A percentile compares a stretch with the other conserved stretches of the same genome.
Evolutionary conservation across 2,888 invertebrate species (phyloP).

Genomic region (Netelia melanura): DNA sequence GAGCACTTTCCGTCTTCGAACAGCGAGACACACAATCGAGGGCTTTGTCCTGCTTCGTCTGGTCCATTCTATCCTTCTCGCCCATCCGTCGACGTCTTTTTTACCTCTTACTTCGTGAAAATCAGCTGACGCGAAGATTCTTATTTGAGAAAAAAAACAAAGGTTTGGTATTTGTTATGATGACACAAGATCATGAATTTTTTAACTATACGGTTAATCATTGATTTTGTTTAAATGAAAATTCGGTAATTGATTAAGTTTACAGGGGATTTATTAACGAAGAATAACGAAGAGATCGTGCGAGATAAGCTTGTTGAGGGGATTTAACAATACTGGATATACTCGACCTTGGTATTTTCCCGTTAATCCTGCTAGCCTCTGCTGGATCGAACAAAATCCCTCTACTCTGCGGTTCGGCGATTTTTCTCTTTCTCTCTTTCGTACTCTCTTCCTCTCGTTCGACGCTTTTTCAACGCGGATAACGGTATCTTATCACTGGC

Average conservation of each 20-base stretch:
- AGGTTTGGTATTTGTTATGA: background rate
- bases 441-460: background rate
- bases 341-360: slow-evolving; percentile 5
- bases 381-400: slow-evolving; percentile 31
- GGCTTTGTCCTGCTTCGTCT: slow-evolving; percentile 35
- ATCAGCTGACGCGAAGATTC: slow-evolving; percentile 40
- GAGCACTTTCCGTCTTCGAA: slow-evolving; percentile 18
- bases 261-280: background rate
- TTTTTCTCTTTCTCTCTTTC: slow-evolving; percentile 11
- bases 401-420: background rate
- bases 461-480: background rate
- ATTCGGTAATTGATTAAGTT: background rate
- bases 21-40: slow-evolving; percentile 29
- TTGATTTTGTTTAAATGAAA: background rate
- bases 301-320: background rate
- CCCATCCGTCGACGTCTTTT: slow-evolving; percentile 1
- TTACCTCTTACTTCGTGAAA: slow-evolving; percentile 3
- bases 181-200: background rate
- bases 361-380: background rate
- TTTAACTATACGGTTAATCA: background rate
- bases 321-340: background rate
- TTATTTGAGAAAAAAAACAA: background rate
- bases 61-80: slow-evolving; percentile 11
- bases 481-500: slow-evolving; percentile 35
- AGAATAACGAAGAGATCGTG: background rate